Percentiles rank a stretch among this genome's conserved stretches.
These are phyloP conservation scores for Drosophila colorata DNA, from an alignment of 2,888 invertebrate genomes.

Conservation along the genomic window DNA sequence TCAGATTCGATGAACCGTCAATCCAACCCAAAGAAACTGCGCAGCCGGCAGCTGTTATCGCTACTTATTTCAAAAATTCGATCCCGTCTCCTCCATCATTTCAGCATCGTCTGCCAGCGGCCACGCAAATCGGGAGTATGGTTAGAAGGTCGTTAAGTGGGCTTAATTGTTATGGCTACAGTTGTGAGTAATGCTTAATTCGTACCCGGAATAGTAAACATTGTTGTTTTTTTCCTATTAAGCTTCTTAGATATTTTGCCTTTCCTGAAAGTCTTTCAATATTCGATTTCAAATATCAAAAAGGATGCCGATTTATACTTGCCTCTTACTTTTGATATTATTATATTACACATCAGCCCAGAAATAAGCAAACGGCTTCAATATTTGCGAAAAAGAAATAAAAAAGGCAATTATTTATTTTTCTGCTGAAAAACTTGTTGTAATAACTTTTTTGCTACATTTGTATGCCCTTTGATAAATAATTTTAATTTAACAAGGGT, in stretches of 20 bases:
- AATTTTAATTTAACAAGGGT: background rate
- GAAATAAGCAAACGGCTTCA: background rate
- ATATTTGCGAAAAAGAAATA: conserved; percentile 1
- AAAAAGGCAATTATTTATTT: background rate
- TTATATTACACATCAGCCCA: conserved; percentile 7
- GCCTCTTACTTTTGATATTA: background rate
- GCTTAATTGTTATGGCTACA: conserved; percentile 26
- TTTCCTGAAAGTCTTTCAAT: background rate
- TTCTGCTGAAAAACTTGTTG: background rate
- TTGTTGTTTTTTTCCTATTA: conserved; percentile 10
- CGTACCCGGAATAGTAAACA: conserved; percentile 9
- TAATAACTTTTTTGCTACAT: background rate
- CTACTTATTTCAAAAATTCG: conserved; percentile 3
- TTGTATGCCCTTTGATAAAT: background rate
- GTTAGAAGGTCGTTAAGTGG: conserved; percentile 24
- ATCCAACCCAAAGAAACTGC: conserved; percentile 6
- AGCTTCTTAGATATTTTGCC: background rate
- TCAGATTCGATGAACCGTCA: conserved; percentile 59
- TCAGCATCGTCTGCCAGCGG: background rate
- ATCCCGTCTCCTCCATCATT: conserved; percentile 5
- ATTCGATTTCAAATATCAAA: conserved; percentile 32
- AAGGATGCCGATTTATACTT: conserved; percentile 1
- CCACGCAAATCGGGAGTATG: conserved; percentile 11
- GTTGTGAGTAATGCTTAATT: conserved; percentile 7
- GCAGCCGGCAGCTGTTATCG: conserved; percentile 46